A percentile compares a stretch with the other conserved stretches of the same genome.
Conservation (phyloP, 1,140 invertebrate species). For the Artemia franciscana region DNA sequence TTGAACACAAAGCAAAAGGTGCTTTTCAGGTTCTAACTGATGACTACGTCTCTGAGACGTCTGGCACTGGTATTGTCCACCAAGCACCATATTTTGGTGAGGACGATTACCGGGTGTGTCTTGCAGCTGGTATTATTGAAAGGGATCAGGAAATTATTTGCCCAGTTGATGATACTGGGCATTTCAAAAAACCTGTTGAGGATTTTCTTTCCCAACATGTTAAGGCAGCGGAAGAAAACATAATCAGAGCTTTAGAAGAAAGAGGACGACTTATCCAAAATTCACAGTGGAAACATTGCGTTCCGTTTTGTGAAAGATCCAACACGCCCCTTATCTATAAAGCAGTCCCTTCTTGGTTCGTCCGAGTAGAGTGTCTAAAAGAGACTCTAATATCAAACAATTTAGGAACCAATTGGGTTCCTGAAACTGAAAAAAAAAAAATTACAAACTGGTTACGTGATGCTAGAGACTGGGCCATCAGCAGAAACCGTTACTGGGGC, state of each 20-base stretch:
- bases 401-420: slow-evolving; percentile 88
- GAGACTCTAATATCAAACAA: slow-evolving; percentile 54
- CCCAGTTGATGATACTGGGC: slow-evolving; percentile 75
- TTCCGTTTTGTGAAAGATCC: slow-evolving; percentile 97
- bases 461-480: slow-evolving; percentile 93
- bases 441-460: slow-evolving; percentile 94
- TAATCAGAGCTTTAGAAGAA: slow-evolving; percentile 61
- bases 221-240: slow-evolving; percentile 63
- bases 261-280: slow-evolving; percentile 46
- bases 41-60: slow-evolving; percentile 81
- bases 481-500: slow-evolving; percentile 97
- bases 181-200: slow-evolving; percentile 56
- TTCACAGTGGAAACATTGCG: slow-evolving; percentile 69
- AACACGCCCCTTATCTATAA: slow-evolving; percentile 96
- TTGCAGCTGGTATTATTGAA: slow-evolving; percentile 54
- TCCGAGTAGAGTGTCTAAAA: slow-evolving; percentile 74
- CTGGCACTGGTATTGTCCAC: slow-evolving; percentile 93
- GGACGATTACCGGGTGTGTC: slow-evolving; percentile 73
- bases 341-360: slow-evolving; percentile 96
- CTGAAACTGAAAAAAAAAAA: slow-evolving; percentile 94
- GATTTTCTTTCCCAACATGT: slow-evolving; percentile 82
- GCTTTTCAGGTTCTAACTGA: slow-evolving; percentile 72
- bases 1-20: slow-evolving; percentile 21
- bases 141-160: slow-evolving; percentile 70
- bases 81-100: slow-evolving; percentile 98